phyloP scores from a whole-genome alignment of 2,888 invertebrate genomes.

The Melieria picta region DNA sequence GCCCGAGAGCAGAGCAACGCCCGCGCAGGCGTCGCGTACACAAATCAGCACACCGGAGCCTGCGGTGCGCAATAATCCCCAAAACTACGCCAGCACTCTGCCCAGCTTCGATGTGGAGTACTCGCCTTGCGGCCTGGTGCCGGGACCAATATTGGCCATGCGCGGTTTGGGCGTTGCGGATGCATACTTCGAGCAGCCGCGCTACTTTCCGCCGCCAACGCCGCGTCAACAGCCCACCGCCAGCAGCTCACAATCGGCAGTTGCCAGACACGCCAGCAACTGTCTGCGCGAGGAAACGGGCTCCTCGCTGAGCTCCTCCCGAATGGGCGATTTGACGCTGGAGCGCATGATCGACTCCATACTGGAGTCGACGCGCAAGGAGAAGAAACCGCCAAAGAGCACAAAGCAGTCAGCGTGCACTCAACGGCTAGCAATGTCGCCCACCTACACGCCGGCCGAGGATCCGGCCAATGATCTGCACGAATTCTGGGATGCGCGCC shows the following conservation, averaged over 20 bases:
- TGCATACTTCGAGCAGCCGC: conserved; percentile 64
- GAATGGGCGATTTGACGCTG: conserved; percentile 64
- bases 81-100: conserved; percentile 57
- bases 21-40: background rate
- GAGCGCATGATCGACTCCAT: conserved; percentile 66
- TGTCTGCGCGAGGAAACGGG: conserved; percentile 29
- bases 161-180: conserved; percentile 64
- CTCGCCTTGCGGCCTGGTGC: conserved; percentile 60
- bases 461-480: conserved; percentile 65
- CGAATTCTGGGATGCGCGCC: conserved; percentile 60
- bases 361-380: conserved; percentile 63
- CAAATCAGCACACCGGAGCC: background rate
- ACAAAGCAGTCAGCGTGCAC: conserved; percentile 39
- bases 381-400: conserved; percentile 47
- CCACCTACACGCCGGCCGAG: conserved; percentile 64
- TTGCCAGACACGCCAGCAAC: background rate
- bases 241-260: conserved; percentile 14
- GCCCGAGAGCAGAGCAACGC: conserved; percentile 35
- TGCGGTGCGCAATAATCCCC: conserved; percentile 18
- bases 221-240: conserved; percentile 7
- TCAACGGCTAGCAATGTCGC: conserved; percentile 49
- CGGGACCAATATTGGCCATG: conserved; percentile 61
- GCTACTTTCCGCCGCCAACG: conserved; percentile 55
- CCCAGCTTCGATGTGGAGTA: conserved; percentile 65
- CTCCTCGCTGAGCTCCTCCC: conserved; percentile 55